Base-by-base conservation (phyloP, 2,888 invertebrate species). In the Drosophila niveifrons region DNA sequence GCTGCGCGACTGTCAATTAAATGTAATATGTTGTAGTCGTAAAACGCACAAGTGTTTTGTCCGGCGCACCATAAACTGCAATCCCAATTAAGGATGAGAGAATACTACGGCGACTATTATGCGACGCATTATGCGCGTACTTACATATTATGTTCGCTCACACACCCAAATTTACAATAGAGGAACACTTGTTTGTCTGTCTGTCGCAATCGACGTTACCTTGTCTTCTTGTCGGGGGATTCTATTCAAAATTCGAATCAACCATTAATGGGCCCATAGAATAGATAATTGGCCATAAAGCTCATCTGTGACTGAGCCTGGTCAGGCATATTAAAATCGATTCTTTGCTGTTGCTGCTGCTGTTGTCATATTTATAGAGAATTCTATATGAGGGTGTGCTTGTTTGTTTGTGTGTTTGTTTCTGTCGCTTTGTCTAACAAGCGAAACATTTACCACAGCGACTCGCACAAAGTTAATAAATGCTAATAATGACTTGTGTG, bases 211-310 rank as follows among this genome's bases (percentile, higher is more conserved):
- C 36, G 36, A n/a, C 36, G 36, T 36, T 52, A 43, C 31, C 52
- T 70, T 66, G 50, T 66, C 53, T 66, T 17, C 48, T 13, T n/a
- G n/a, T n/a, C 18, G 31, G 31, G 31, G 10, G 39, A 44, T 63
- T 53, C 59, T 46, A 84, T 78, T 88, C 56, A 74, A 74, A 85
- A 79, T 70, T 79, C 69, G 70, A 79, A 78, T 83, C 72, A 56
- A 57, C 71, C 66, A 71, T 80, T 84, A 88, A 88, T 86, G 69
- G 83, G 57, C 65, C 76, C 83, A 83, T 80, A 71, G 75, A 86
- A 88, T 88, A 77, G 77, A 86, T 84, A 84, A 84, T 84, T 86
- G 88, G 86, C 88, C 78, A 88, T 84, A 83, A 84, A 80, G 64
- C 79, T 78, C 83, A 86, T 80, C 88, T 75, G 63, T 64, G 73